Evolutionary conservation across 2,888 invertebrate genomes (phyloP).

Genomic region (Sylvicola cinctus): DNA sequence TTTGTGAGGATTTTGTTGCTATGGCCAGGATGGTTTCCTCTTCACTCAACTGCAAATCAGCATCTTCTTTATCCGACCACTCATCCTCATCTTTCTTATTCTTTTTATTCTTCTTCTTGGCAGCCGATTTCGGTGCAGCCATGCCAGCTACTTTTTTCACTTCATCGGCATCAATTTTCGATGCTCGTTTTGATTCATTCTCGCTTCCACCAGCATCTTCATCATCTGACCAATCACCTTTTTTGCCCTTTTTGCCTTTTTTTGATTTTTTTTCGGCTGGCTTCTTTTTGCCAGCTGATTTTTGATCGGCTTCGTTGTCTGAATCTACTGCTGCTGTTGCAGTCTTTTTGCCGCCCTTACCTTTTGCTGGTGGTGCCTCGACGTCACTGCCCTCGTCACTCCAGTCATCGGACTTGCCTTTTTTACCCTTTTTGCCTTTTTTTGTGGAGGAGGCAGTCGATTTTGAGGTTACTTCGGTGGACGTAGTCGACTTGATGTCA

Average conservation of each 20-base stretch:
- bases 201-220: slow-evolving; percentile 22
- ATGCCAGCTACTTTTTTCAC: slow-evolving; percentile 11
- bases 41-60: slow-evolving; percentile 9
- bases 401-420: slow-evolving; percentile 25
- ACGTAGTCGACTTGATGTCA: slow-evolving; percentile 14
- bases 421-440: slow-evolving; percentile 28
- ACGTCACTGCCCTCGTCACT: slow-evolving; percentile 17
- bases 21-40: background rate
- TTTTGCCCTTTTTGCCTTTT: slow-evolving; percentile 20
- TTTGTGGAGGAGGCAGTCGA: slow-evolving; percentile 19
- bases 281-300: slow-evolving; percentile 20
- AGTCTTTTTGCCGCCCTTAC: slow-evolving; percentile 29
- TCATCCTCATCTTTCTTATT: slow-evolving; percentile 27
- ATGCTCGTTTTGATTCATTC: slow-evolving; percentile 7
- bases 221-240: slow-evolving; percentile 8
- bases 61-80: slow-evolving; percentile 11
- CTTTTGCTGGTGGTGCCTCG: slow-evolving; percentile 9
- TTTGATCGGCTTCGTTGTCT: slow-evolving; percentile 19
- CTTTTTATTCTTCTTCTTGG: slow-evolving; percentile 25
- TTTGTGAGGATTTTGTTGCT: slow-evolving; percentile 7
- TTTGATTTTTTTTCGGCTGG: slow-evolving; percentile 6
- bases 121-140: slow-evolving; percentile 18
- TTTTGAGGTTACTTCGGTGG: slow-evolving; percentile 31
- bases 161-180: slow-evolving; percentile 6
- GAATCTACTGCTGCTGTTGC: slow-evolving; percentile 33